A percentile compares a stretch with the other conserved stretches of the same genome.
Conservation (phyloP, 1,140 invertebrate species). For the Palaemon carinicauda region DNA sequence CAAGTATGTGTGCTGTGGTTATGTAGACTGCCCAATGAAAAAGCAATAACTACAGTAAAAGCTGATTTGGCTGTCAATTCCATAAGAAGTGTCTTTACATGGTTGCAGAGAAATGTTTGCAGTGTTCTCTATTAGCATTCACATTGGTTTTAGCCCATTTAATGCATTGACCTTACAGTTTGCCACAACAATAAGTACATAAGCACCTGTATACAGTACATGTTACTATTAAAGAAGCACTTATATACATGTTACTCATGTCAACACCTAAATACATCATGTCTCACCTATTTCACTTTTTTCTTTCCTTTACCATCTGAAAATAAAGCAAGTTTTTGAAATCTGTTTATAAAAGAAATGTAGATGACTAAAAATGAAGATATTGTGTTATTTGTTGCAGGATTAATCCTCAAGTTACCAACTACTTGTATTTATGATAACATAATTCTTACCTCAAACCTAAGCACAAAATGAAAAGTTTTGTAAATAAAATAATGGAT, state of each 20-base stretch:
- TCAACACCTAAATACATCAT: slow-evolving; percentile 48
- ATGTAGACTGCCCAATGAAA: too few relatives aligned
- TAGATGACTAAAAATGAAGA: slow-evolving; percentile 3
- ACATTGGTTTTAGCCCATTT: not conserved
- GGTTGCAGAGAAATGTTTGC: too few relatives aligned
- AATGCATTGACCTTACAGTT: slow-evolving; percentile 47
- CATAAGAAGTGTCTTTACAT: too few relatives aligned
- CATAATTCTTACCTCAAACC: too few relatives aligned
- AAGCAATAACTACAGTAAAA: too few relatives aligned
- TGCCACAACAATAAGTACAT: slow-evolving; percentile 48
- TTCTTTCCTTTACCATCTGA: slow-evolving; percentile 56
- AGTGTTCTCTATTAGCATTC: slow-evolving; percentile 11
- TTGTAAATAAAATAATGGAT: too few relatives aligned
- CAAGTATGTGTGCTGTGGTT: too few relatives aligned
- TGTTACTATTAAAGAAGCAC: slow-evolving; percentile 50
- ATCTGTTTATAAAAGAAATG: slow-evolving; percentile 14
- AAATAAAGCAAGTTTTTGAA: slow-evolving; percentile 48
- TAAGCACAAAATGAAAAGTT: too few relatives aligned
- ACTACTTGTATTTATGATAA: too few relatives aligned
- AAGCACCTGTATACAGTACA: slow-evolving; percentile 24
- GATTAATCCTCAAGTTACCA: not conserved
- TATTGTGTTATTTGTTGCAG: slow-evolving; percentile 33
- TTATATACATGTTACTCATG: slow-evolving; percentile 51
- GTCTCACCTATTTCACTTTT: slow-evolving; percentile 57
- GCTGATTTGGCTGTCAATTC: too few relatives aligned